These are phyloP conservation scores for Hypomesus transpacificus DNA, from an alignment of 2,113 vertebrate species.

Conservation along the genomic window DNA sequence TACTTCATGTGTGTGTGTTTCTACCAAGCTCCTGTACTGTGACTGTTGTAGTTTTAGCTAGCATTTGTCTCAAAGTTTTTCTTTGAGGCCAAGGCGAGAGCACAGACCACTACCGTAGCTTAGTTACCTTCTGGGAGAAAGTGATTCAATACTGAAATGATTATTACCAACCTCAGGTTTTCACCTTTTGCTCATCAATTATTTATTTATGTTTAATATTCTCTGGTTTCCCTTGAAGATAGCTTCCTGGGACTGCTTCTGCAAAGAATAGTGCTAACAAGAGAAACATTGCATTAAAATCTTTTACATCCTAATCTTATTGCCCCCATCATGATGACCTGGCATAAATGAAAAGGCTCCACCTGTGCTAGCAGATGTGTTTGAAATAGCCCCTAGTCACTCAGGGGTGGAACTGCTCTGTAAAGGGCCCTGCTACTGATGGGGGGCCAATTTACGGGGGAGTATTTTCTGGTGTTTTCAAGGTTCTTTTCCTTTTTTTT, in stretches of 20 bases:
- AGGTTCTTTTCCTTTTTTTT: constrained; percentile 26
- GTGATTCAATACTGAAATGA: constrained; percentile 59
- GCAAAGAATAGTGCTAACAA: constrained; percentile 13
- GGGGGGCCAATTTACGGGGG: too few species aligned
- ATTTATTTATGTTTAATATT: constrained; percentile 56
- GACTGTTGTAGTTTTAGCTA: constrained; percentile 1
- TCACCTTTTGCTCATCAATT: constrained; percentile 60
- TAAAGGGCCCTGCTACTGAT: too few species aligned
- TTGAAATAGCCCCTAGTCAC: not conserved
- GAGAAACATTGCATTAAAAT: constrained; percentile 32
- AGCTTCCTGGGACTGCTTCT: constrained; percentile 31
- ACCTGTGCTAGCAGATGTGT: not conserved
- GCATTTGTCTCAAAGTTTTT: too few species aligned
- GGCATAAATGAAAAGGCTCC: constrained; percentile 28
- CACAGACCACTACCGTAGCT: too few species aligned
- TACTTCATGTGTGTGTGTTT: not conserved
- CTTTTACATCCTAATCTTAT: constrained; percentile 22
- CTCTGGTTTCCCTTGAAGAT: constrained; percentile 36
- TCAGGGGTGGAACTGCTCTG: too few species aligned
- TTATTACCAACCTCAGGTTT: constrained; percentile 58
- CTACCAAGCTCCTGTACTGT: constrained; percentile 1
- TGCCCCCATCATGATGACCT: constrained; percentile 9
- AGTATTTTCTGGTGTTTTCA: not conserved
- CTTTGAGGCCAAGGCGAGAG: too few species aligned
- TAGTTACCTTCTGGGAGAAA: constrained; percentile 4